Evolutionary conservation across 2,113 vertebrate species (phyloP), one percentile per base, ranked within the genome.

Genomic region (Condylura cristata): DNA sequence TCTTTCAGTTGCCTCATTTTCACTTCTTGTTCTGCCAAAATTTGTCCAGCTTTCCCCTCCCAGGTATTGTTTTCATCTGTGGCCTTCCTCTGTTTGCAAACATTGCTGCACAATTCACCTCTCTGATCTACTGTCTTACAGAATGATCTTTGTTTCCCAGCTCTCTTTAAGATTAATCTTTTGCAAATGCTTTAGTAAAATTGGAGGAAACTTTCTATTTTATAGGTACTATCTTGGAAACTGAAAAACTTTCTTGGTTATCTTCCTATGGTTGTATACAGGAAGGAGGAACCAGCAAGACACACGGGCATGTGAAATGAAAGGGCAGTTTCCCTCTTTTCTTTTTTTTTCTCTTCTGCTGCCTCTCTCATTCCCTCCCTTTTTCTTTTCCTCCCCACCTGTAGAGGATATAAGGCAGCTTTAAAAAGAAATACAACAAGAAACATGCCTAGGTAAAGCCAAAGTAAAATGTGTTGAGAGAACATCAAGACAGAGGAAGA

Each of bases 11-110:
- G 9, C 53, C 6, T 68, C 75, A 11, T 53, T 82, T 17, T 0
- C 6, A 46, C 70, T 82, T 91, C 87, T 89, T 83, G 6, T 94
- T 91, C 60, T 94, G 51, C 83, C 78, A 17, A 56, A 88, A 80
- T 46, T 76, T 5, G 13, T 11, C 61, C 81, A 44, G 63, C 18
- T 30, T 20, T 46, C 22, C 37, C 28, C 11, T 89, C 7, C 17
- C 18, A 6, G 28, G 53, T 11, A 8, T 3, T 17, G 12, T 18
- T 24, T 41, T 89, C 11, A 10, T 30, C 16, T 56, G 10, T 48
- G 65, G 34, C 18, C n/a, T 6, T 37, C 24, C 61, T 76, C 9
- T 68, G 11, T 80, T 34, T 17, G 5, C n/a, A 41, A 39, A 13
- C 3, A 3, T 84, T 2, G 2, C 17, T 51, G 26, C 3, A 2